Base-by-base conservation (phyloP, 2,888 invertebrate genomes). In the Drosophila prostipennis region DNA sequence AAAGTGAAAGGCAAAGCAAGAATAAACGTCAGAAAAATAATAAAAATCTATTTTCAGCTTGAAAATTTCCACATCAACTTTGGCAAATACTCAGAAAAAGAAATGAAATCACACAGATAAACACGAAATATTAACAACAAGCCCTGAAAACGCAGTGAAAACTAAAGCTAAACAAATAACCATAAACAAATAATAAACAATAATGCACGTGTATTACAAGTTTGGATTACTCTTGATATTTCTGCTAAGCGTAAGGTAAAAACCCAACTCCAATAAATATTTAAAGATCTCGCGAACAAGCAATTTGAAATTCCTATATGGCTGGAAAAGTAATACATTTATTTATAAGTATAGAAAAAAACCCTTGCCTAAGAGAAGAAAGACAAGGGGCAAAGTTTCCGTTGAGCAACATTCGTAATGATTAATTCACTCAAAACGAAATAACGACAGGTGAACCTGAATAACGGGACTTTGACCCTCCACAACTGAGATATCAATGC, bases 151-250 rank as follows among this genome's bases (percentile, higher is more conserved):
- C 32, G 23, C 48, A 56, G 64, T 71, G 53, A 65, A 49, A 64
- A 51, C 42, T 67, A 43, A 64, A 54, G 36, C 49, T 32, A 45
- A 60, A 42, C 51, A 43, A 53, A 40, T 59, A 68, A 59, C 37
- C 40, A 51, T n/a, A n/a, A 46, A 56, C 52, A 60, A 45, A 42
- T 26, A 59, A 6, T 23, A 32, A 80, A 54, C 10, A 14, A 75
- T 75, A 72, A 91, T 91, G 91, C 90, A 90, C 79, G 87, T 90
- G 74, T 87, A 91, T 79, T 91, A 90, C 75, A 91, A 90, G 85
- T 89, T 90, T 79, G 91, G 91, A 89, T 87, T 91, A 87, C 79
- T 91, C 72, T 76, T 91, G 61, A 89, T 91, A 79, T 90, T 91
- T 78, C 78, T 91, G 80, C 86, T 91, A 79, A 90, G 87, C 78